Evolutionary conservation across 2,113 vertebrate species (phyloP), one percentile per base, ranked within the genome.

Genomic region (Emberiza fucata): DNA sequence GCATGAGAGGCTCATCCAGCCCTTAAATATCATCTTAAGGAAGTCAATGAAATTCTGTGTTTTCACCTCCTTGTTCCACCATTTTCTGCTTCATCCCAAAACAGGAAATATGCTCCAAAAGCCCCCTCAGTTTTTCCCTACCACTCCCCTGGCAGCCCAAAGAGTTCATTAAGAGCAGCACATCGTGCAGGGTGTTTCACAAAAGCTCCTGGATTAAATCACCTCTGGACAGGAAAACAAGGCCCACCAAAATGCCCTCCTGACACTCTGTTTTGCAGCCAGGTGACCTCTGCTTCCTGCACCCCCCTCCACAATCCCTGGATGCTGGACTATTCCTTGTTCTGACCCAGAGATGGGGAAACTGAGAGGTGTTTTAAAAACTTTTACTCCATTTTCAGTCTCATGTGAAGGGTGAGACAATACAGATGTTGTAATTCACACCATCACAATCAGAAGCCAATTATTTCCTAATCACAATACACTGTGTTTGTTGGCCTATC

Each of bases 51-150:
- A 57, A 44, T 53, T 35, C 25, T 37, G 8, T 25, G 47, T 6
- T 53, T 66, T 61, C 27, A n/a, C 14, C 17, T 75, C 66, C 29
- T 54, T 59, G 12, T 25, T 66, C 29, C 35, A 51, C 14, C 31
- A 27, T 28, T 50, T 68, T 37, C 35, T 28, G 20, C 10, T 69
- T 85, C 56, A 37, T 35, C 14, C 40, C n/a, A 86, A 53, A 76
- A 51, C 5, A 56, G 0, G 2, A 51, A 70, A 51, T 7, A 51
- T 0, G 2, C 20, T 35, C 15, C 11, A 7, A 5, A 37, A 85
- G 13, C 39, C 68, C 35, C 39, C 57, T 35, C 11, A 9, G 45
- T 22, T 79, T 40, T 25, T n/a, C 33, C 37, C 37, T 37, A 37
- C 37, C 37, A 37, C 37, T 37, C 37, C 50, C 21, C 18, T 23